Base-by-base conservation (phyloP, 2,888 invertebrate genomes). In the Acronicta leporina region DNA sequence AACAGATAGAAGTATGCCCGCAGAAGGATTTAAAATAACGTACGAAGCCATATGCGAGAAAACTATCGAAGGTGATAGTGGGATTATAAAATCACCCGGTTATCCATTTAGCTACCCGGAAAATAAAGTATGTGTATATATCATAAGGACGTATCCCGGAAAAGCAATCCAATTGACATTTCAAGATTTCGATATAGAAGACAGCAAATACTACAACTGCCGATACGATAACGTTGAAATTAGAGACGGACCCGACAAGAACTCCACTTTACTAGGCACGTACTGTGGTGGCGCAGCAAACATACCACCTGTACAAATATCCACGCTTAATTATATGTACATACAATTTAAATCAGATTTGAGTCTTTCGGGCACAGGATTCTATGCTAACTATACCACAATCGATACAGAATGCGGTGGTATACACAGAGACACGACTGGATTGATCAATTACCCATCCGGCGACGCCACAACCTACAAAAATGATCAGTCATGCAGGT, bases 371-470 rank as follows among this genome's bases (percentile, higher is more conserved):
- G 96, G 96, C 2, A 92, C 94, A 46, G 98, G 98, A 4, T 98
- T 98, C 84, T 94, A 95, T 62, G 97, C 97, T 1, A 96, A 96
- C 64, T 98, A 97, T 81, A 95, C 96, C 0, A 95, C 97, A 0
- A 85, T 96, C 33, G 94, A 96, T 61, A 95, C 95, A 85, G 96
- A 92, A 60, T 98, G 98, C 88, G 98, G 98, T 1, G 98, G 97
- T 3, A 95, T 97, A 51, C 87, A 96, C 44, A 96, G 95, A 69
- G 92, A 93, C 3, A 80, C 90, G 1, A 91, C 95, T 0, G 97
- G 97, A 0, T 87, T 94, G 0, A 96, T 98, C 58, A 94, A 95
- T 27, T 95, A 97, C 54, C 98, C 98, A 0, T 79, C 85, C 5
- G 80, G 57, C 38, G 81, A 75, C 15, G 64, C 49, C 11, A 33